phyloP scores from a whole-genome alignment of 2,797 vertebrate species.

The Sebastes trivittatus region DNA sequence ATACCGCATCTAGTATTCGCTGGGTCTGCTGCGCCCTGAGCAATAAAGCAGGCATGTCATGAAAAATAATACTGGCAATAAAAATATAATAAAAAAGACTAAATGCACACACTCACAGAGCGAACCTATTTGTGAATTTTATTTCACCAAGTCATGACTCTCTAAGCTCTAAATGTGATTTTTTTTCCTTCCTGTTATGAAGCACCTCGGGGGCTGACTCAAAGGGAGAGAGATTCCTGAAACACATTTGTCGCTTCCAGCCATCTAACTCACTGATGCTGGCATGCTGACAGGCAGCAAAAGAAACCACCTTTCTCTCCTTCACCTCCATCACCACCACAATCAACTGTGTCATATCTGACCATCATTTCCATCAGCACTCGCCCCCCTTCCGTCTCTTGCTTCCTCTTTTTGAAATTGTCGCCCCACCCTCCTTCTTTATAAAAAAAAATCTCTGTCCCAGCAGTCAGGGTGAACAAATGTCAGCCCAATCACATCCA shows the following conservation, averaged over 20 bases:
- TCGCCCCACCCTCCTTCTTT: not conserved
- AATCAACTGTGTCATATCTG: constrained; percentile 45
- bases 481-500: constrained; percentile 56
- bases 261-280: constrained; percentile 14
- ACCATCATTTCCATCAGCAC: constrained; percentile 23
- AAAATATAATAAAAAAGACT: constrained; percentile 38
- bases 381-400: not conserved
- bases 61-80: constrained; percentile 44
- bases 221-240: constrained; percentile 20
- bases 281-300: constrained; percentile 40
- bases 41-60: constrained; percentile 17
- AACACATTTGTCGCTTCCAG: constrained; percentile 37
- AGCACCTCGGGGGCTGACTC: constrained; percentile 20
- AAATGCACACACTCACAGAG: constrained; percentile 18
- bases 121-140: constrained; percentile 20
- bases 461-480: constrained; percentile 64
- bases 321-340: not conserved
- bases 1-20: not conserved
- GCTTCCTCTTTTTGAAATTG: not conserved
- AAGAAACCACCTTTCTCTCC: constrained; percentile 26
- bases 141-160: constrained; percentile 35
- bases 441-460: constrained; percentile 12
- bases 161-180: constrained; percentile 20
- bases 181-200: constrained; percentile 4
- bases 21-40: not conserved